A percentile compares a stretch with the other conserved stretches of the same genome.
These are phyloP conservation scores for Scarus forsteni DNA, from an alignment of 2,797 vertebrate genomes.

Conservation along the genomic window DNA sequence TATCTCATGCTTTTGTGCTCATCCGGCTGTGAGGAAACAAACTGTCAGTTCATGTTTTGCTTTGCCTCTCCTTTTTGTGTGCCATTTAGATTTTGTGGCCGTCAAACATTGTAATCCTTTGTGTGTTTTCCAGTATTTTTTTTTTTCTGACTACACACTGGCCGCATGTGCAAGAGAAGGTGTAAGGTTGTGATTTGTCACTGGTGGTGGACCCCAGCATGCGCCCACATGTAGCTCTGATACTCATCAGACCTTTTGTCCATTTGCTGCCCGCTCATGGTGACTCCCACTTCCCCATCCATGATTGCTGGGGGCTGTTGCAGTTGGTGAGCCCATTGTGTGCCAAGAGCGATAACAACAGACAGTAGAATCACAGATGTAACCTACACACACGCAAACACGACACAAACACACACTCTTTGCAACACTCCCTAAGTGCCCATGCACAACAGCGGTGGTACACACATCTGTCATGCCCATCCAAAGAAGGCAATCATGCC, in stretches of 20 bases:
- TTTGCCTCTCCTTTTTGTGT: constrained; percentile 23
- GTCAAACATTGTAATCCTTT: constrained; percentile 21
- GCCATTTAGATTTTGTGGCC: constrained; percentile 35
- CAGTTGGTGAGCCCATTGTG: constrained; percentile 69
- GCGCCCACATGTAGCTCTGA: constrained; percentile 41
- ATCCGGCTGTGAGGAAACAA: constrained; percentile 33
- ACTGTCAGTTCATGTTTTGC: constrained; percentile 33
- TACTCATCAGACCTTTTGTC: constrained; percentile 70
- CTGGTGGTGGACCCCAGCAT: constrained; percentile 24
- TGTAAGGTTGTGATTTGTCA: constrained; percentile 32
- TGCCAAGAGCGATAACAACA: constrained; percentile 65
- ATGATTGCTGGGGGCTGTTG: constrained; percentile 61
- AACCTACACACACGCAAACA: constrained; percentile 20
- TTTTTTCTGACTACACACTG: constrained; percentile 11
- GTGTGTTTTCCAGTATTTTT: constrained; percentile 18
- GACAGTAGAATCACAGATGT: constrained; percentile 63
- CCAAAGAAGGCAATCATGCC: constrained; percentile 61
- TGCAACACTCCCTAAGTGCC: constrained; percentile 46
- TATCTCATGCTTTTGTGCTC: constrained; percentile 35
- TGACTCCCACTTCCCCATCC: constrained; percentile 53
- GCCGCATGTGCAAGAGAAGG: constrained; percentile 9
- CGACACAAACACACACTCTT: constrained; percentile 1
- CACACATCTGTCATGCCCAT: constrained; percentile 62
- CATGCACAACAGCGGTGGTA: constrained; percentile 47
- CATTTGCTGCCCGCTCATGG: constrained; percentile 39